Percentiles rank a stretch among this genome's conserved stretches.
phyloP scores from a whole-genome alignment of 2,113 vertebrate species.

The Rhabdomys dilectus region DNA sequence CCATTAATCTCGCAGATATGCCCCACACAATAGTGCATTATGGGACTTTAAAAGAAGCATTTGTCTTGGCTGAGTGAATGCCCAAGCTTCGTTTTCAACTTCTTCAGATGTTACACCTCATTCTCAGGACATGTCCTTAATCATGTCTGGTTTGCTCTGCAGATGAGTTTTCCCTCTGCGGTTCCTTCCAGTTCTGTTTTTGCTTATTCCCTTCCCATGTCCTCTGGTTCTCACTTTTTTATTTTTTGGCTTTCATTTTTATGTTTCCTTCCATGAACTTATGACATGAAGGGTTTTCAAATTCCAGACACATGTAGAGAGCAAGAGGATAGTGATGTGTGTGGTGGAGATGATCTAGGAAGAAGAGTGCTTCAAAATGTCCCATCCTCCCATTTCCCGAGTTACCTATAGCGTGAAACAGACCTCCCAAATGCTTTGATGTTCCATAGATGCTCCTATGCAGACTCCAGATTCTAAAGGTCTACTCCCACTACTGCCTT shows the following conservation, averaged over 20 bases:
- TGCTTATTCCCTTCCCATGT: background rate
- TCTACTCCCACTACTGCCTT: background rate
- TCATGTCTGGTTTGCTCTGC: background rate
- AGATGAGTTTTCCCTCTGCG: background rate
- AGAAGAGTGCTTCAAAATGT: background rate
- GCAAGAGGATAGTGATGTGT: background rate
- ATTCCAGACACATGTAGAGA: background rate
- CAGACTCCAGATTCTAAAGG: background rate
- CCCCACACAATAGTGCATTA: slow-evolving; percentile 62
- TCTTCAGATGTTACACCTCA: background rate
- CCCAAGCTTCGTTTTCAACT: slow-evolving; percentile 40
- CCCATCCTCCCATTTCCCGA: background rate
- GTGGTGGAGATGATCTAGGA: background rate
- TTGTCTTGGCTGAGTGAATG: slow-evolving; percentile 49
- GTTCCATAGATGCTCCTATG: background rate
- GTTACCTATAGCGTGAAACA: background rate
- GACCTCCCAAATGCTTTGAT: background rate
- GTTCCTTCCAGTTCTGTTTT: background rate
- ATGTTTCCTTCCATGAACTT: background rate
- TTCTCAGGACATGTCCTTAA: background rate
- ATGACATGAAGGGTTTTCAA: background rate
- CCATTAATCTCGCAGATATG: slow-evolving; percentile 78
- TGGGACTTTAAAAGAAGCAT: slow-evolving; percentile 69
- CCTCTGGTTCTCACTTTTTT: accelerated
- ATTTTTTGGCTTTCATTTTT: background rate